Evolutionary conservation across 1,140 invertebrate genomes (phyloP).

Genomic region (Phthorimaea operculella): DNA sequence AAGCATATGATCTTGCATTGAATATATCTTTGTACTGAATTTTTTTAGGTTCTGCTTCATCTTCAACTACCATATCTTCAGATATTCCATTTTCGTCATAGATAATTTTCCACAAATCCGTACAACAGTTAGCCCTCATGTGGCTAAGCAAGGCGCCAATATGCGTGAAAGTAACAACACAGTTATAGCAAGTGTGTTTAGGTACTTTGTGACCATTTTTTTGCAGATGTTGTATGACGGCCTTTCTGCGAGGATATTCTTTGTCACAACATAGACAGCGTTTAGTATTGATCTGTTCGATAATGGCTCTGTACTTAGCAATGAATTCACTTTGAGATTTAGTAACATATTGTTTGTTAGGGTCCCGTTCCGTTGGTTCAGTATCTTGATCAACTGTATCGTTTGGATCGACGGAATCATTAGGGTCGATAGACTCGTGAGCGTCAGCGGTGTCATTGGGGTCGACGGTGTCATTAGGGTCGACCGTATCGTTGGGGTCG

Average conservation of each 20-base stretch:
- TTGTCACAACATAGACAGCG: constrained; percentile 61
- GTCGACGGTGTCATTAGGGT: constrained; percentile 11
- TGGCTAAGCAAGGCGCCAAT: constrained; percentile 65
- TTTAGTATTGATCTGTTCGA: constrained; percentile 64
- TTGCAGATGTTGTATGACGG: constrained; percentile 65
- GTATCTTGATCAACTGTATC: constrained; percentile 39
- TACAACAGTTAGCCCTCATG: constrained; percentile 63
- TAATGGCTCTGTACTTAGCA: constrained; percentile 57
- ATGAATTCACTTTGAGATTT: constrained; percentile 64
- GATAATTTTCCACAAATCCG: constrained; percentile 64
- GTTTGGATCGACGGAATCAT: constrained; percentile 15
- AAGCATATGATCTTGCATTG: constrained; percentile 62
- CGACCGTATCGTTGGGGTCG: constrained; percentile 41
- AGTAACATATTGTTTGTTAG: constrained; percentile 57
- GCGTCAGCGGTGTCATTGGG: constrained; percentile 37
- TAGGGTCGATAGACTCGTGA: constrained; percentile 39
- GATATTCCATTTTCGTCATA: constrained; percentile 64
- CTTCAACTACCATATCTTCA: constrained; percentile 57
- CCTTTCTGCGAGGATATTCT: constrained; percentile 60
- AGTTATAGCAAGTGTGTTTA: constrained; percentile 70
- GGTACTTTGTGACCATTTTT: constrained; percentile 66
- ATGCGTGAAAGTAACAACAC: constrained; percentile 67
- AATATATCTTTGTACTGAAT: constrained; percentile 64
- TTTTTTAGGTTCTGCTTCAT: constrained; percentile 48
- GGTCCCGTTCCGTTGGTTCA: constrained; percentile 40